phyloP scores from a whole-genome alignment of 2,113 vertebrate species.

The Sisor rabdophorus region DNA sequence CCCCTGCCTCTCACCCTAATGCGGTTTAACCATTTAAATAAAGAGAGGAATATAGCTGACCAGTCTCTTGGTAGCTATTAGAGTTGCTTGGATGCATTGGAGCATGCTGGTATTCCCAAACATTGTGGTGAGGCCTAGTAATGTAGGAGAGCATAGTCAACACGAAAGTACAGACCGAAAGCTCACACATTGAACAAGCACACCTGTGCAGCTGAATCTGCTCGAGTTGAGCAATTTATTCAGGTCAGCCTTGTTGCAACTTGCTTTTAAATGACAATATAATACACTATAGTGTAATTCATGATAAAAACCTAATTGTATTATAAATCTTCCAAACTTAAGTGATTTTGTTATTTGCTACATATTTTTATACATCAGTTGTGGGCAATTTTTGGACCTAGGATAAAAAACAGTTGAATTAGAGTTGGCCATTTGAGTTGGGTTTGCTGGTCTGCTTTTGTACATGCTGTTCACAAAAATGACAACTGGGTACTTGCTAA shows the following conservation, averaged over 20 bases:
- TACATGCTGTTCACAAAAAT: constrained; percentile 53
- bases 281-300: too few species aligned
- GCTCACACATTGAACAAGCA: neutral
- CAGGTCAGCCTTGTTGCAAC: neutral
- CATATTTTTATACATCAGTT: neutral
- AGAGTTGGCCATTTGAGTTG: neutral
- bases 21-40: neutral
- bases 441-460: neutral
- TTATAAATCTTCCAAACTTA: neutral
- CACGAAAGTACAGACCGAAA: constrained; percentile 37
- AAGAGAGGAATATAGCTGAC: constrained; percentile 12
- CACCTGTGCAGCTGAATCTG: neutral
- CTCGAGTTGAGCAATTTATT: neutral
- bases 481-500: neutral
- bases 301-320: neutral
- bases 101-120: constrained; percentile 60
- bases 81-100: constrained; percentile 42
- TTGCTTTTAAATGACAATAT: neutral
- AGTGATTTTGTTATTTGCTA: neutral
- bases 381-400: neutral
- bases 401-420: neutral
- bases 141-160: constrained; percentile 64
- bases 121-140: constrained; percentile 66
- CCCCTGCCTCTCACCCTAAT: too few species aligned
- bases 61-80: constrained; percentile 42